Conservation (phyloP, 2,797 vertebrate genomes). For the Microhierax caerulescens region DNA sequence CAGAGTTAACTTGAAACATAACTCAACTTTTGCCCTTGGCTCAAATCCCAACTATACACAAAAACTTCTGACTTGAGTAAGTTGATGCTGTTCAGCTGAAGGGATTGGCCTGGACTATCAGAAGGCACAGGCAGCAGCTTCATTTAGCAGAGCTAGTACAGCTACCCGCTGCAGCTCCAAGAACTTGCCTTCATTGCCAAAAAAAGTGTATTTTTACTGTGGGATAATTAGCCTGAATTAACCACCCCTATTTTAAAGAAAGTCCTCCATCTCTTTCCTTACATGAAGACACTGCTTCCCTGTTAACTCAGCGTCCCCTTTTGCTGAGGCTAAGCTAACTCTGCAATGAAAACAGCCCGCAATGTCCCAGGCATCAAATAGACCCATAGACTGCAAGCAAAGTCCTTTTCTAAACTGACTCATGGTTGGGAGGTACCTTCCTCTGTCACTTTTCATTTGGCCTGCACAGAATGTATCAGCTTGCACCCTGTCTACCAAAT, state of each 20-base stretch:
- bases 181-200: slow-evolving; percentile 30
- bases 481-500: not conserved
- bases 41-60: slow-evolving; percentile 36
- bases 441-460: not conserved
- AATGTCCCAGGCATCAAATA: not conserved
- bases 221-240: slow-evolving; percentile 10
- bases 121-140: not conserved
- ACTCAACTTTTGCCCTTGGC: slow-evolving; percentile 42
- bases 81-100: slow-evolving; percentile 8
- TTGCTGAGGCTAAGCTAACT: not conserved
- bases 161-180: not conserved
- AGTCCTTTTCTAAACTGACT: not conserved
- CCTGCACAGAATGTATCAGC: not conserved
- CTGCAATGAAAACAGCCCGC: not conserved
- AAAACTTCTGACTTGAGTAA: slow-evolving; percentile 33
- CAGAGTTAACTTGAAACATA: slow-evolving; percentile 45
- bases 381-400: not conserved
- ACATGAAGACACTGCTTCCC: not conserved
- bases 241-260: not conserved
- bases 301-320: not conserved
- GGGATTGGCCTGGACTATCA: not conserved
- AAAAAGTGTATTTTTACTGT: slow-evolving; percentile 51
- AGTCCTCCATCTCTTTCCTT: not conserved
- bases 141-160: not conserved
- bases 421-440: not conserved